A percentile compares a stretch with the other conserved stretches of the same genome.
These are phyloP conservation scores for Micronycteris hirsuta DNA, from an alignment of 2,113 vertebrate species.

Conservation along the genomic window DNA sequence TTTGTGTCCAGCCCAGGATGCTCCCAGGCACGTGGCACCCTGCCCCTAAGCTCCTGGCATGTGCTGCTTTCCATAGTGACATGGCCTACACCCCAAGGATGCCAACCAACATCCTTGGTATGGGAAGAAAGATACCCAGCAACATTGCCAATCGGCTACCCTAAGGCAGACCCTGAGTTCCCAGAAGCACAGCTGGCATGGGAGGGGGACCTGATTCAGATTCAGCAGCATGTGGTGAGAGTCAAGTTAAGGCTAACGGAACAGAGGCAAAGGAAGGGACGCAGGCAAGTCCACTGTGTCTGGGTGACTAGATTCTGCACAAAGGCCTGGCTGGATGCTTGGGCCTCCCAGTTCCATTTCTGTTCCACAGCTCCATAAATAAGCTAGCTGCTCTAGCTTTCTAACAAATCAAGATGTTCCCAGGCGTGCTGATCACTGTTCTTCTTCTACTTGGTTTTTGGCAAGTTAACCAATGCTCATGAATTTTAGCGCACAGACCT, in stretches of 20 bases:
- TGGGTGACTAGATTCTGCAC: not conserved
- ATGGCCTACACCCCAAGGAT: not conserved
- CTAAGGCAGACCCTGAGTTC: not conserved
- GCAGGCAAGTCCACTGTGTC: not conserved
- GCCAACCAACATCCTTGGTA: not conserved
- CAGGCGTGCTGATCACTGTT: not conserved
- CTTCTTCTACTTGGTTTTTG: not conserved
- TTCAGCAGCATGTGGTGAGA: rapidly evolving
- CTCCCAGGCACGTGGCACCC: not conserved
- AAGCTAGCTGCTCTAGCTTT: not conserved
- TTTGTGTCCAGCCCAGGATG: constrained; percentile 3
- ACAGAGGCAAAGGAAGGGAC: not conserved
- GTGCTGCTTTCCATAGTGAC: not conserved
- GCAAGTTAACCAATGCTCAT: not conserved
- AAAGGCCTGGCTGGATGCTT: not conserved
- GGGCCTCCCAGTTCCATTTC: not conserved
- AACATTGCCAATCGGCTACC: not conserved
- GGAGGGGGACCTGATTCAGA: not conserved
- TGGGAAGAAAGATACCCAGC: not conserved
- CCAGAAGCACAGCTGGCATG: not conserved
- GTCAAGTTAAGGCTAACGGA: not conserved
- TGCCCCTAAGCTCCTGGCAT: not conserved
- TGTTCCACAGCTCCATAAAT: not conserved
- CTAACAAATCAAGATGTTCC: not conserved
- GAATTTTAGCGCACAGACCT: not conserved